Evolutionary conservation across 2,797 vertebrate species (phyloP).

Genomic region (Malurus splendens): DNA sequence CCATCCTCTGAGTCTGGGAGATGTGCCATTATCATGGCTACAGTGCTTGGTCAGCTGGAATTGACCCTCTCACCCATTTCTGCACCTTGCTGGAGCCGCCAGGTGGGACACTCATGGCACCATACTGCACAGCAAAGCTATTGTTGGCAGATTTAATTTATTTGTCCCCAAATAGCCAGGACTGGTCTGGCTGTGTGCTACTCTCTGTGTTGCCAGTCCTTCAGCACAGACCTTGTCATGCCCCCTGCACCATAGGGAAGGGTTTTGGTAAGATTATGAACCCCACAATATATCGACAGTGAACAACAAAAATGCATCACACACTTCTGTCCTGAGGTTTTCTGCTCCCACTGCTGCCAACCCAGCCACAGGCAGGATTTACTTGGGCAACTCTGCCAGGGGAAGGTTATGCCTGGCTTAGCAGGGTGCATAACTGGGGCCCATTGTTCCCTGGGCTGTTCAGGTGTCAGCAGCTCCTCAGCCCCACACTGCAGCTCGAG

Average conservation of each 20-base stretch:
- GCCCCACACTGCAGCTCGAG: rapidly evolving
- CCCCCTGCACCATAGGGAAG: not conserved
- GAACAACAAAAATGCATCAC: not conserved
- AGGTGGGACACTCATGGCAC: not conserved
- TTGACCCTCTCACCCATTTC: not conserved
- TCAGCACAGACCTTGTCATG: not conserved
- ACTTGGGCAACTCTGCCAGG: not conserved
- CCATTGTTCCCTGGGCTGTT: rapidly evolving
- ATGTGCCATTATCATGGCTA: not conserved
- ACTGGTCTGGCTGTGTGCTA: not conserved
- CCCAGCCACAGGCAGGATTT: not conserved
- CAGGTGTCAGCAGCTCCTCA: not conserved
- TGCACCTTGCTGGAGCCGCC: not conserved
- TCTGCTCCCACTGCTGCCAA: not conserved
- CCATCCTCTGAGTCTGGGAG: not conserved
- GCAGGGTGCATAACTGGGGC: not conserved
- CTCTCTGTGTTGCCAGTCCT: not conserved
- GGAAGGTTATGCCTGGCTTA: not conserved
- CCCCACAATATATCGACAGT: not conserved
- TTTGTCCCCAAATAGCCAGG: not conserved
- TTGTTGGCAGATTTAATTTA: not conserved
- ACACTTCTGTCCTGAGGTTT: not conserved
- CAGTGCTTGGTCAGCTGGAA: not conserved
- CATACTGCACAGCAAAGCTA: not conserved
- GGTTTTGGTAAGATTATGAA: not conserved